These are phyloP conservation scores for Agelaius tricolor DNA, from an alignment of 2,113 vertebrate species.

Conservation along the genomic window DNA sequence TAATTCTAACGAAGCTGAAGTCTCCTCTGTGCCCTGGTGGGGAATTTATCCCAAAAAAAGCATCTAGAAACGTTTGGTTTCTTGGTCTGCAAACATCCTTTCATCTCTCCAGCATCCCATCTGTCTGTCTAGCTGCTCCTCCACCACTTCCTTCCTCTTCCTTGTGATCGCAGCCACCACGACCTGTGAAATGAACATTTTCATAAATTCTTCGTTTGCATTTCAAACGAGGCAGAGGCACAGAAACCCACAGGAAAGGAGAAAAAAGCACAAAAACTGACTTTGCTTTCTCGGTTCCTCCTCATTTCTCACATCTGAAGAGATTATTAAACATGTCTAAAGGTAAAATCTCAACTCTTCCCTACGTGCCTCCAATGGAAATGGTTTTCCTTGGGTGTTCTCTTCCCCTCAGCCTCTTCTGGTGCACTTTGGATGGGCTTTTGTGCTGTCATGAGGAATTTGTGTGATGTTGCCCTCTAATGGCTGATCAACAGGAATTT, in stretches of 20 bases:
- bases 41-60: constrained; percentile 34
- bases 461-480: constrained; percentile 34
- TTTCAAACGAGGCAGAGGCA: constrained; percentile 40
- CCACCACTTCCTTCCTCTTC: constrained; percentile 37
- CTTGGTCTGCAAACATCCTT: constrained; percentile 45
- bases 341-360: not conserved
- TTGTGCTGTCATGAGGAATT: not conserved
- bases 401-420: no score
- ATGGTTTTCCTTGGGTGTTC: not conserved
- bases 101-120: constrained; percentile 47
- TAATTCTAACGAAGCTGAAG: constrained; percentile 48
- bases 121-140: constrained; percentile 51
- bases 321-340: not conserved
- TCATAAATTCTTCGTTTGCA: constrained; percentile 34
- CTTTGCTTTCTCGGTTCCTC: not conserved
- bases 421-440: not conserved
- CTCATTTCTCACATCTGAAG: not conserved
- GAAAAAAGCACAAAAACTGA: not conserved
- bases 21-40: not conserved
- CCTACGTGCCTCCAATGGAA: not conserved
- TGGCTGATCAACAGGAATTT: not conserved
- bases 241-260: not conserved
- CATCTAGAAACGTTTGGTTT: not conserved
- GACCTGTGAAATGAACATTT: constrained; percentile 9
- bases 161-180: constrained; percentile 32